These are phyloP conservation scores for Macaria notata DNA, from an alignment of 2,888 invertebrate genomes.

Conservation along the genomic window DNA sequence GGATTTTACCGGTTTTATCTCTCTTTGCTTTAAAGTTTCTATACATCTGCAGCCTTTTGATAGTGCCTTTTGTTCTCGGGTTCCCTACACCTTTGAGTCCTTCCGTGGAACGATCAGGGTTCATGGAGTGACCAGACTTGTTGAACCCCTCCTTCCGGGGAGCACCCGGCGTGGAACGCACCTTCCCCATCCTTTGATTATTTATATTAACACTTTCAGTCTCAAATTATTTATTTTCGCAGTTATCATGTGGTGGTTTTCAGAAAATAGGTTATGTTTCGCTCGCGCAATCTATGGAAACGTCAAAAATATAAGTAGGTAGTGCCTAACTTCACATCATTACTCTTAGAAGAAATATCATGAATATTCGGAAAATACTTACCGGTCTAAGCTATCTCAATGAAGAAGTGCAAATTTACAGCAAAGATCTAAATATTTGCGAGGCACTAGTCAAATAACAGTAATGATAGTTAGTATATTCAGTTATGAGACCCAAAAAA, in stretches of 20 bases:
- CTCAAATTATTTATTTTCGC: conserved; percentile 1
- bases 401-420: too few species aligned
- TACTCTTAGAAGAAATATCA: neutral
- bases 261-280: conserved; percentile 8
- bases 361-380: too few species aligned
- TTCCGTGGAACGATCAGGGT: conserved; percentile 92
- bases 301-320: conserved; percentile 3
- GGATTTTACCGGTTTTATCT: conserved; percentile 93
- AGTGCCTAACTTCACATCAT: conserved; percentile 12
- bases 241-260: conserved; percentile 13
- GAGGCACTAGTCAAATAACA: too few species aligned
- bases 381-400: too few species aligned
- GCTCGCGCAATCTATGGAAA: conserved; percentile 10
- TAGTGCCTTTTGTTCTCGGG: conserved; percentile 94
- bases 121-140: conserved; percentile 95
- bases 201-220: conserved; percentile 15
- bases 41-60: conserved; percentile 99
- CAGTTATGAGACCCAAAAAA: too few species aligned
- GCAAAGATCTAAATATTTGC: too few species aligned
- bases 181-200: conserved; percentile 86
- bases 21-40: conserved; percentile 98
- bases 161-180: conserved; percentile 86
- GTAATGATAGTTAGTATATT: too few species aligned
- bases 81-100: conserved; percentile 93
- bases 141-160: conserved; percentile 93